Base-by-base conservation (phyloP, 2,113 vertebrate genomes). In the Pseudorectes ferrugineus region DNA sequence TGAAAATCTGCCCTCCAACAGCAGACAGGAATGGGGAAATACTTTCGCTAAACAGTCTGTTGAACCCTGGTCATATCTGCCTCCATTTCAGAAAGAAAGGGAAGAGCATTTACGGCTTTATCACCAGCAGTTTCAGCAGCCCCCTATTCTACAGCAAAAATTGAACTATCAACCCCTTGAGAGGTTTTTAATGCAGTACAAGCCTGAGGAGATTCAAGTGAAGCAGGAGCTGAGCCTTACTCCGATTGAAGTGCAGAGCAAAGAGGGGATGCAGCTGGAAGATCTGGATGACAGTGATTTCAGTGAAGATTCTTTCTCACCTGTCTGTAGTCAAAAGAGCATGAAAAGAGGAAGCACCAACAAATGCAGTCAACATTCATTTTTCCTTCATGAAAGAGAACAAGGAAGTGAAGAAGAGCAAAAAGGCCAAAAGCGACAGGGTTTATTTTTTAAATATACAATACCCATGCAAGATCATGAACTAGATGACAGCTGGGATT, bases 71-170 rank as follows among this genome's bases (percentile, higher is more conserved):
- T 79, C 93, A 54, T 54, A 67, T 19, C 79, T 91, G 36, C 95
- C 88, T 40, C 79, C 76, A 2, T 96, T 95, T 54, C 98, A 98
- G 84, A 98, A 96, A 43, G 98, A 99, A 65, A 98, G 97, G 46
- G 98, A 98, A 86, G 98, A 97, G 16, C 99, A 99, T 92, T 94
- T 99, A 82, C 98, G 96, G 66, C 95, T 96, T 81, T 99, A 99
- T 94, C 99, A 99, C 88, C 98, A 98, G 95, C 98, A 99, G 84
- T 98, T 99, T 80, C 99, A 99, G 94, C 98, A 98, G 49, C 98
- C 98, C 33, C 98, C 98, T 40, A 97, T 98, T 63, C 93, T 98
- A 63, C 98, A 97, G 35, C 97, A 98, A 77, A 98, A 98, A 59
- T 45, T 98, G 57, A 93, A 76, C 40, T 95, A 95, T 82, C 98